Evolutionary conservation across 2,888 invertebrate species (phyloP).

Genomic region (Erpobdella octoculata): DNA sequence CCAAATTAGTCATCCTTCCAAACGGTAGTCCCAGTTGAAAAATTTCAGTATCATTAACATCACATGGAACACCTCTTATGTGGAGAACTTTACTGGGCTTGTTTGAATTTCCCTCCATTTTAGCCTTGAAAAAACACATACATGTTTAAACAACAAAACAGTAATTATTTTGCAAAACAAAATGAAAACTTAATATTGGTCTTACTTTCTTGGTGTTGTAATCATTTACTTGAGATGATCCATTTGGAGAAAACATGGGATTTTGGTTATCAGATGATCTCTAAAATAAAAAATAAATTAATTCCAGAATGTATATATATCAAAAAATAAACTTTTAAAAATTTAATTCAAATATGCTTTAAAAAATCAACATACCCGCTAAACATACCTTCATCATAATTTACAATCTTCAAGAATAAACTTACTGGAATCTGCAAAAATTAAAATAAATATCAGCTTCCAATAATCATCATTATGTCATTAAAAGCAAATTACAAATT

Average conservation of each 20-base stretch:
- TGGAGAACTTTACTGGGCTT: constrained; percentile 30
- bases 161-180: background rate
- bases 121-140: background rate
- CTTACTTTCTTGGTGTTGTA: constrained; percentile 26
- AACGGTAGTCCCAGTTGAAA: constrained; percentile 29
- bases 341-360: background rate
- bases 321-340: background rate
- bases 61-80: constrained; percentile 28
- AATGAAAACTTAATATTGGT: background rate
- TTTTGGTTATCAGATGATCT: constrained; percentile 25
- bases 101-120: constrained; percentile 10
- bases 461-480: no score
- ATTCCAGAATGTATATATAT: constrained; percentile 7
- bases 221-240: background rate
- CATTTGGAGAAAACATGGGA: constrained; percentile 18
- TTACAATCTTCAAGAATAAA: background rate
- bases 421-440: background rate
- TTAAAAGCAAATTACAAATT: no score
- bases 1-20: constrained; percentile 30
- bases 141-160: background rate
- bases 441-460: no score
- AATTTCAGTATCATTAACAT: constrained; percentile 27
- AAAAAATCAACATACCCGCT: constrained; percentile 1
- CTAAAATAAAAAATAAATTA: no score
- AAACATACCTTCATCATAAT: constrained; percentile 16